Percentiles rank a stretch among this genome's conserved stretches.
Evolutionary conservation across 2,797 vertebrate species (phyloP).

Genomic region (Malacoctenus gilli): DNA sequence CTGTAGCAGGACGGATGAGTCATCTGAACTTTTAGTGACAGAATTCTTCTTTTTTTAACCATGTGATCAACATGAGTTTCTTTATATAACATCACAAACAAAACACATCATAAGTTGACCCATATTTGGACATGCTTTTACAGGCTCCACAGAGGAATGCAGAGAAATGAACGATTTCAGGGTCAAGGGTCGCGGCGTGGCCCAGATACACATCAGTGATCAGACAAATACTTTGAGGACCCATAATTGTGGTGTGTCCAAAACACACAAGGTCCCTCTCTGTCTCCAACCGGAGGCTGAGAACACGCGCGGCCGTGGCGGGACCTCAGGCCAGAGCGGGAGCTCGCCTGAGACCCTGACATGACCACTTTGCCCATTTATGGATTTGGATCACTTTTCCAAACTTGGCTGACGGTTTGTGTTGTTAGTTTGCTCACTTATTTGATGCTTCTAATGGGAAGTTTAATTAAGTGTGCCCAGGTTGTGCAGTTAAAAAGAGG

Average conservation of each 20-base stretch:
- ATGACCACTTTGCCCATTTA: constrained; percentile 12
- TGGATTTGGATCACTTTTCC: constrained; percentile 43
- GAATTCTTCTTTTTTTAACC: constrained; percentile 20
- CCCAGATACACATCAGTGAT: constrained; percentile 72
- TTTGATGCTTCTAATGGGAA: constrained; percentile 72
- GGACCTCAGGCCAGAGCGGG: constrained; percentile 14
- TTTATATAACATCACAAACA: constrained; percentile 24
- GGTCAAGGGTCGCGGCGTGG: constrained; percentile 59
- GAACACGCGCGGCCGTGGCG: not conserved
- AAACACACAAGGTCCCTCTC: constrained; percentile 44
- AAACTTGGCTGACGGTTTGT: constrained; percentile 52
- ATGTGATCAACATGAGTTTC: constrained; percentile 20
- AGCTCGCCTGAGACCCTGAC: constrained; percentile 13
- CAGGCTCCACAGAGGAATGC: constrained; percentile 52
- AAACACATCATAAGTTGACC: constrained; percentile 25
- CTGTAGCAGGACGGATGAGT: not conserved
- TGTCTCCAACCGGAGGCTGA: constrained; percentile 33
- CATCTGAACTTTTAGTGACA: not conserved
- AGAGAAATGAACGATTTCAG: constrained; percentile 62
- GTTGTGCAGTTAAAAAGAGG: constrained; percentile 71
- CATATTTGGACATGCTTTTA: constrained; percentile 23
- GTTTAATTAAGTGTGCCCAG: constrained; percentile 77
- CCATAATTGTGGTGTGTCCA: constrained; percentile 29
- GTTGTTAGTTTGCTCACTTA: constrained; percentile 60
- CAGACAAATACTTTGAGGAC: constrained; percentile 48